Conservation (phyloP, 2,113 vertebrate species). For the Globicephala melas region DNA sequence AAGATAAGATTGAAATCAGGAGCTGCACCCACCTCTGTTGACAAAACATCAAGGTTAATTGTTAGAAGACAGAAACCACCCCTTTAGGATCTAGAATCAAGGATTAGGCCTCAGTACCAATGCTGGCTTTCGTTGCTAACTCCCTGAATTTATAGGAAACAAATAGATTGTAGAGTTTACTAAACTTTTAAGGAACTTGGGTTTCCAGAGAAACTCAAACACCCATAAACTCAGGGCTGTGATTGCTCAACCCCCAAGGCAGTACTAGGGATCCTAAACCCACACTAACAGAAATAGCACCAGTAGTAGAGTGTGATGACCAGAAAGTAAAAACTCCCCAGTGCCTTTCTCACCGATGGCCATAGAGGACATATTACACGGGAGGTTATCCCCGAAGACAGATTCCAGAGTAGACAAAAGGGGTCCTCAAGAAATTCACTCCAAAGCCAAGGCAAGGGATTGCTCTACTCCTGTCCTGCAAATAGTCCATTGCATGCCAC, state of each 20-base stretch:
- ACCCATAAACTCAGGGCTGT: neutral
- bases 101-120: neutral
- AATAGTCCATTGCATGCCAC: neutral
- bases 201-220: conserved; percentile 45
- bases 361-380: neutral
- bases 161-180: neutral
- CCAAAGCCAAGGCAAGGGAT: neutral
- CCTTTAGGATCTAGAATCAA: neutral
- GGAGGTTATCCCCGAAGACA: neutral
- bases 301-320: neutral
- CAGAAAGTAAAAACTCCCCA: neutral
- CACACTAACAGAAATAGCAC: neutral
- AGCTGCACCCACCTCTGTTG: neutral
- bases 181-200: conserved; percentile 45
- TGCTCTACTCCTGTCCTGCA: neutral
- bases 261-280: neutral
- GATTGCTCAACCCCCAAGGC: conserved; percentile 26
- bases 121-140: neutral
- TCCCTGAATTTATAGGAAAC: conserved; percentile 19
- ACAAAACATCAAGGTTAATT: neutral
- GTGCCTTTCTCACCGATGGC: neutral
- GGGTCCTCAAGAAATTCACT: neutral
- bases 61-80: neutral
- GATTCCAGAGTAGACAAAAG: neutral
- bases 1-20: neutral